A percentile compares a stretch with the other conserved stretches of the same genome.
phyloP scores from a whole-genome alignment of 2,113 vertebrate genomes.

The Sebastes fasciatus region DNA sequence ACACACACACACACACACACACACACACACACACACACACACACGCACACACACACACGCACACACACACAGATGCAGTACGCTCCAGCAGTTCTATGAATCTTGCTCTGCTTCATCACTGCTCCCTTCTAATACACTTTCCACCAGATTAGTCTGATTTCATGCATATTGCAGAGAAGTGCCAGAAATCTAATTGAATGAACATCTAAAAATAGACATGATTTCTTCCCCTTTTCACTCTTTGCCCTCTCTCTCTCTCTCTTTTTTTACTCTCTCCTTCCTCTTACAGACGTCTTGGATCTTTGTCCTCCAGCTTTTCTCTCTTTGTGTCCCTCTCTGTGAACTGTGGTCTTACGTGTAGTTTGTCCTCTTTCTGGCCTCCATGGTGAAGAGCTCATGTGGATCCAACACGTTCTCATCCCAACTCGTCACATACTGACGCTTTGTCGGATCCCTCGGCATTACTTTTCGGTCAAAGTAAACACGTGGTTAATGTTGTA shows the following conservation, averaged over 20 bases:
- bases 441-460: no score
- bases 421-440: no score
- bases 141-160: constrained; percentile 52
- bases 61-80: constrained; percentile 3
- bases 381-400: no score
- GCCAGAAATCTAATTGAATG: constrained; percentile 42
- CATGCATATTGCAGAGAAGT: constrained; percentile 45
- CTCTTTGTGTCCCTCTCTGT: no score
- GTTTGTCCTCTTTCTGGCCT: no score
- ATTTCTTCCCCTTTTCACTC: neutral
- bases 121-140: constrained; percentile 29
- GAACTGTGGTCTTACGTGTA: no score
- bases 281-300: no score
- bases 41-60: constrained; percentile 16
- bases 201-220: constrained; percentile 42
- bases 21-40: constrained; percentile 9
- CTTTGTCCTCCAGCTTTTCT: no score
- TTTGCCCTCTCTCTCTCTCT: neutral
- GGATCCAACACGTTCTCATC: no score
- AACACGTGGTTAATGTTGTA: no score
- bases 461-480: no score
- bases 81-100: neutral
- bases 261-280: neutral
- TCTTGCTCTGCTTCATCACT: neutral
- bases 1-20: neutral